A percentile compares a stretch with the other conserved stretches of the same genome.
These are phyloP conservation scores for Hormiphora californensis DNA, from an alignment of 37 sponge, comb jelly and placozoan genomes.

Conservation along the genomic window DNA sequence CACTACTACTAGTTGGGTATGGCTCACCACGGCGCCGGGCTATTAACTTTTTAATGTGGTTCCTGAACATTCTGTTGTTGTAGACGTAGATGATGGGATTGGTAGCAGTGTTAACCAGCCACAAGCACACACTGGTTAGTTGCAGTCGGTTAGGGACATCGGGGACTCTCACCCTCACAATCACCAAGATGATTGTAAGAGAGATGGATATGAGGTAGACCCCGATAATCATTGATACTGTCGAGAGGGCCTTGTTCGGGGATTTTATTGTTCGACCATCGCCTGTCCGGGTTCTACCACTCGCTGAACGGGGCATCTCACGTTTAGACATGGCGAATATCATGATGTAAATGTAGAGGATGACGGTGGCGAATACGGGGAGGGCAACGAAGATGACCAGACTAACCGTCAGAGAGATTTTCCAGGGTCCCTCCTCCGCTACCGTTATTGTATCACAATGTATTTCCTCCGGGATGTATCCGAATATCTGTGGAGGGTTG, in stretches of 20 bases:
- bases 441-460: conserved; percentile 32
- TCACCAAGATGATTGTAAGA: conserved; percentile 1
- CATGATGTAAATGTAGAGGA: conserved; percentile 49
- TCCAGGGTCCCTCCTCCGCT: conserved; percentile 14
- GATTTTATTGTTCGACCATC: background rate
- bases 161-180: background rate
- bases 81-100: conserved; percentile 52
- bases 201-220: conserved; percentile 51
- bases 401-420: background rate
- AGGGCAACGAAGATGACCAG: conserved; percentile 21
- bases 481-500: conserved; percentile 31
- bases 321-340: conserved; percentile 45
- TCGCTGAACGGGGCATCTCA: background rate
- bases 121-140: background rate
- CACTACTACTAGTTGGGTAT: background rate
- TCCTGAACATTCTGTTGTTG: conserved; percentile 46
- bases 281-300: background rate
- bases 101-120: conserved; percentile 31
- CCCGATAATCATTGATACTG: conserved; percentile 30
- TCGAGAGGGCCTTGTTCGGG: conserved; percentile 39
- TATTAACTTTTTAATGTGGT: background rate
- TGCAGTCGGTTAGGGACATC: background rate
- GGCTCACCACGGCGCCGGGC: background rate
- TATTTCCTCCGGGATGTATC: conserved; percentile 24
- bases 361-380: conserved; percentile 1